Evolutionary conservation across 1,140 invertebrate species (phyloP), one percentile per base, ranked within the genome.

Genomic region (Coelopa frigida): DNA sequence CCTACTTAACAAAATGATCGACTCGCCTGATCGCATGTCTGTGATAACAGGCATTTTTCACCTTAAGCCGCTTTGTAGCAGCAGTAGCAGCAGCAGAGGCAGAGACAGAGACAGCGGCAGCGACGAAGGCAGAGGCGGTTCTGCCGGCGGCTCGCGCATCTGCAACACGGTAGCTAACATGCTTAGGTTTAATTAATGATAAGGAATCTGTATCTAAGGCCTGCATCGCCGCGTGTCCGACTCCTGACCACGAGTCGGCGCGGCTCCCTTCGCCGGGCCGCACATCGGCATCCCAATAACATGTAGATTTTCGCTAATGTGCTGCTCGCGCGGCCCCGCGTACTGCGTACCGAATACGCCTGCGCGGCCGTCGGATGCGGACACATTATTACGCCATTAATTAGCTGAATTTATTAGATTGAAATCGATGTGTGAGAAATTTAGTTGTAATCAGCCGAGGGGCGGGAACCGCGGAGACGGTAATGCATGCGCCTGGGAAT

Each of bases 171-270:
- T 66, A 66, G 62, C 62, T 59, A 62, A 66, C 62, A 62, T 66
- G 62, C 59, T 58, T 66, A 61, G 60, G 52, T 61, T 66, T 66
- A 66, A 66, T 66, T 66, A 66, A 66, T 66, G 62, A 66, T 66
- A 66, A 66, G 62, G 59, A 66, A 66, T 66, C 62, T 66, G 62
- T 61, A 66, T 66, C 62, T 62, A 62, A 66, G 55, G 56, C 57
- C 46, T 41, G 23, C 21, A 14, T 18, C 26, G 17, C 39, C 26
- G 3, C 39, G 12, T n/a, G 14, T 24, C 24, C 41, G 27, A 32
- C 46, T 42, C 43, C 31, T 44, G 39, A 43, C 44, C 32, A 38
- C 33, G 33, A 43, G 29, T 44, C 29, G 20, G 27, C 29, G 35
- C 18, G 38, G 35, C 33, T 43, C 31, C 27, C 15, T 29, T 17